Evolutionary conservation across 2,113 vertebrate genomes (phyloP), one percentile per base, ranked within the genome.

Genomic region (Lonchura striata): DNA sequence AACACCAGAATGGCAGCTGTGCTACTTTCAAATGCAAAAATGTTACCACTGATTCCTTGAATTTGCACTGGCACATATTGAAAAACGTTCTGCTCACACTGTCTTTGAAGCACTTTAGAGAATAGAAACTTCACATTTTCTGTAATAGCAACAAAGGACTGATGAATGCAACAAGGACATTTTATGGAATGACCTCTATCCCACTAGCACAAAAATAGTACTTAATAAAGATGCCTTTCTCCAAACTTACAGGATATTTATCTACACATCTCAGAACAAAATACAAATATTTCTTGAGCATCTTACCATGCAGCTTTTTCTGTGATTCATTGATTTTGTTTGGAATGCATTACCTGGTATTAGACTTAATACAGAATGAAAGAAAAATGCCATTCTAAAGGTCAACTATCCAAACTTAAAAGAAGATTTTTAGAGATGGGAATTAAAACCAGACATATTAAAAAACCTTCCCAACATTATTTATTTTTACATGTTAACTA

Each of bases 341-440:
- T 92, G 59, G 39, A 96, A 92, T 90, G 24, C 52, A 75, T 61
- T 93, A 21, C 82, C 70, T 61, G 15, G 65, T 64, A 47, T 86
- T 76, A 71, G 92, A 91, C 50, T 57, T 94, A 93, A 85, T 80
- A 89, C 9, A 65, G 50, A 92, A 71, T n/a, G 19, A 92, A 90
- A 82, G 21, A 46, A 89, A 96, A 96, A 92, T 75, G 30, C 7
- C 64, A 24, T 47, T n/a, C n/a, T 91, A 90, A 88, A 97, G 61
- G 54, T 92, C 83, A 97, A 93, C 52, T 37, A 81, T n/a, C 42
- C 8, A 13, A 70, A 75, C n/a, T 9, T 28, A 93, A 68, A 42
- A 8, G 20, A 31, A 90, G 25, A 76, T 69, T 92, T 53, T 69
- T 52, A 80, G 37, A 82, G 30, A 47, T 28, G 52, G 11, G 20